phyloP scores from a whole-genome alignment of 2,888 invertebrate species.

The Pteria penguin region DNA sequence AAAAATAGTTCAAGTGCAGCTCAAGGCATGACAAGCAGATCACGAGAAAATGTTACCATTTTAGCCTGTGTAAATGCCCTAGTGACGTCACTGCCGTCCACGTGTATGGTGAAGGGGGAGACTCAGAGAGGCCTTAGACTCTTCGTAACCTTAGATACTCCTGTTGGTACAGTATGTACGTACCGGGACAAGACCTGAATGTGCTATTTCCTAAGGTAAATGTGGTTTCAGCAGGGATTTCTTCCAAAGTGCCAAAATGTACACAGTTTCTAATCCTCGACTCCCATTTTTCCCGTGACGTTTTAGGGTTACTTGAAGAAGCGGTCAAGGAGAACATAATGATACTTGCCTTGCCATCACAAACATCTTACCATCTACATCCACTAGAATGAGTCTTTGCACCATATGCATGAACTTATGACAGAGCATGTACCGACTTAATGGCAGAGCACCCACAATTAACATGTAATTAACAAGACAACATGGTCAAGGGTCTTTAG shows the following conservation, averaged over 20 bases:
- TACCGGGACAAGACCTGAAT: conserved; percentile 40
- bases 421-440: conserved; percentile 38
- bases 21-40: neutral
- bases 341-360: conserved; percentile 48
- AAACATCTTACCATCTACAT: conserved; percentile 47
- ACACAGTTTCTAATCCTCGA: conserved; percentile 25
- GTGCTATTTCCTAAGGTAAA: conserved; percentile 3
- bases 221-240: too few relatives aligned
- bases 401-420: conserved; percentile 41
- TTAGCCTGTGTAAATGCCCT: neutral
- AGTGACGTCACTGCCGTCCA: neutral
- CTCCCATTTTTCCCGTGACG: conserved; percentile 20
- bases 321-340: conserved; percentile 27
- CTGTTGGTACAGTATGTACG: conserved; percentile 2
- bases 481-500: conserved; percentile 41
- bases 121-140: neutral
- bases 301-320: conserved; percentile 12
- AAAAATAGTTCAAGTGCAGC: too few relatives aligned
- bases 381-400: conserved; percentile 45
- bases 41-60: neutral
- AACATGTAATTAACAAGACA: conserved; percentile 41
- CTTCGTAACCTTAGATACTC: neutral
- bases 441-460: conserved; percentile 26
- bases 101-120: neutral
- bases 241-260: neutral